These are phyloP conservation scores for Diacarnus erythraeanus DNA, from an alignment of 37 sponge, comb jelly and placozoan genomes.

Conservation along the genomic window DNA sequence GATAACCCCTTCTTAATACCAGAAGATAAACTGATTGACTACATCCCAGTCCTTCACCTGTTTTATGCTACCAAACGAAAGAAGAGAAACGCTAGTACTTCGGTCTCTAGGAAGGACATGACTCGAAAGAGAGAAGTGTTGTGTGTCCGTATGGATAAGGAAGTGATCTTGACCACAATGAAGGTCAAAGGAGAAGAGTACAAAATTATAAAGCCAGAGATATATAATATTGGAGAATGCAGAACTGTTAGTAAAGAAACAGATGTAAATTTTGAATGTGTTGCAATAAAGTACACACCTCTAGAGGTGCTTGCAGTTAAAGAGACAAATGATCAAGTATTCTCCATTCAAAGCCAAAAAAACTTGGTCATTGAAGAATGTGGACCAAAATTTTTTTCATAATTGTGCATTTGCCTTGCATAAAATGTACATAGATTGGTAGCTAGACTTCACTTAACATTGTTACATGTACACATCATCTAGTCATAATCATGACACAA, in stretches of 20 bases:
- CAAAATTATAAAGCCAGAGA: not conserved
- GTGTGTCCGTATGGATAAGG: not conserved
- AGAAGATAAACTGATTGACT: not conserved
- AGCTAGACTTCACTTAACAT: too few relatives aligned
- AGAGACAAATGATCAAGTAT: too few relatives aligned
- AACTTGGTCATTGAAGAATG: not conserved
- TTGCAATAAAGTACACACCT: not conserved
- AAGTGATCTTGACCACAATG: not conserved
- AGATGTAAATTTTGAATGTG: not conserved
- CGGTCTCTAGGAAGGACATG: not conserved
- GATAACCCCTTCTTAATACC: not conserved
- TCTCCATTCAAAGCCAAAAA: not conserved
- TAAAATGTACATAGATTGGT: too few relatives aligned
- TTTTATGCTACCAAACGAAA: not conserved
- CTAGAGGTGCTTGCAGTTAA: not conserved
- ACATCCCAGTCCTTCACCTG: not conserved
- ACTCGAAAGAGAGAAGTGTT: not conserved
- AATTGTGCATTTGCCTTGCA: too few relatives aligned
- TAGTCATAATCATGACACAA: too few relatives aligned
- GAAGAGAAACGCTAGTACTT: not conserved
- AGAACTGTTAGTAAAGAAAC: not conserved
- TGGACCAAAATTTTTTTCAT: too few relatives aligned
- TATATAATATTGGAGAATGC: constrained; percentile 1
- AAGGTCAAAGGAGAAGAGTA: not conserved
- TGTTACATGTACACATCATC: too few relatives aligned